These are phyloP conservation scores for Vulpes vulpes DNA, from an alignment of 2,113 vertebrate genomes.

Conservation along the genomic window DNA sequence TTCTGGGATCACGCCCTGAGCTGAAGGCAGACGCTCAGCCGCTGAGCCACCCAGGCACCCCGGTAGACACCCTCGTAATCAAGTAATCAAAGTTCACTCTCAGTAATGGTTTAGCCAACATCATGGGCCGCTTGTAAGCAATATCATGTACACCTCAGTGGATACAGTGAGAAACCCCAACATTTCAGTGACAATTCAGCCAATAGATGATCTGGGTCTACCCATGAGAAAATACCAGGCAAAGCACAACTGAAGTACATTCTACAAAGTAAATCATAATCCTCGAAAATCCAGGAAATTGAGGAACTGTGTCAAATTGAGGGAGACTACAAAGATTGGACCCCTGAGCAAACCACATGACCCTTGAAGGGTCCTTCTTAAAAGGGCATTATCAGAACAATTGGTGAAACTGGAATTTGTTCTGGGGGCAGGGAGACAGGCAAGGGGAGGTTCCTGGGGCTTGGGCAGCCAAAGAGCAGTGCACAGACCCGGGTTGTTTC, in stretches of 20 bases:
- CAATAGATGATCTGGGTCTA: not conserved
- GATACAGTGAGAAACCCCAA: not conserved
- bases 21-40: too few relatives aligned
- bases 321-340: not conserved
- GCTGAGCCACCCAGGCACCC: too few relatives aligned
- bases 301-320: not conserved
- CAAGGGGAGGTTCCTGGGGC: not conserved
- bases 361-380: not conserved
- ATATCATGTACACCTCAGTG: not conserved
- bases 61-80: not conserved
- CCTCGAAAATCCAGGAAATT: not conserved
- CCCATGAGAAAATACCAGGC: not conserved
- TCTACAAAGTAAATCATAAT: not conserved
- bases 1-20: too few relatives aligned
- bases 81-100: not conserved
- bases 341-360: not conserved
- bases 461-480: not conserved
- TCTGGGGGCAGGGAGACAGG: not conserved
- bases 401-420: not conserved
- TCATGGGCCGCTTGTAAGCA: not conserved
- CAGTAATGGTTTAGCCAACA: not conserved
- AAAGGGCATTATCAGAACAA: not conserved
- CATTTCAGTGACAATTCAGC: not conserved
- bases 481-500: not conserved
- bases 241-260: not conserved